Base-by-base conservation (phyloP, 2,797 vertebrate genomes). In the Coranthus polyacanthus region DNA sequence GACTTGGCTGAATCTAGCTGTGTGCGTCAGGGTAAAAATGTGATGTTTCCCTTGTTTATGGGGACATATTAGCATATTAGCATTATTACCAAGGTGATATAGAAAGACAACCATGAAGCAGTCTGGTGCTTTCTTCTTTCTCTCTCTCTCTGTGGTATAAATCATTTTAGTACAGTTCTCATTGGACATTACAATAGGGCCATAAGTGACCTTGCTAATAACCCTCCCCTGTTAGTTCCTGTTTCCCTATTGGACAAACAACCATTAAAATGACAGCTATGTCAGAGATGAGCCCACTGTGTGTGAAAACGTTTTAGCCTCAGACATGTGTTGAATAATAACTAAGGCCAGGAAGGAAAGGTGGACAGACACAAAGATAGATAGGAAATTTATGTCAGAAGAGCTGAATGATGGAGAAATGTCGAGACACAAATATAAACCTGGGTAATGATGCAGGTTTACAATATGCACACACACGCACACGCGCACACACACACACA, bases 151-250 rank as follows among this genome's bases (percentile, higher is more conserved):
- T 50, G 3, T n/a, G n/a, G n/a, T n/a, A n/a, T n/a, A n/a, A n/a
- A n/a, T n/a, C n/a, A n/a, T 44, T 17, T 65, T 43, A 62, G 34
- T 15, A n/a, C 3, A 11, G 20, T 21, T 68, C 24, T 58, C 21
- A 78, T 41, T 65, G 61, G 51, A 68, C 24, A 15, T 53, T 42
- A 61, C 24, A 65, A 64, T 11, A 46, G 20, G 37, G 39, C 12
- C 1, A 65, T 53, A 58, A 39, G 70, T 83, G 78, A 88, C 84
- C 76, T 89, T 87, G 71, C 46, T 67, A 77, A 86, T 72, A 75
- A 65, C 68, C 17, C 51, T 65, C 37, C 37, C 62, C 43, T 69
- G 59, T 65, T 78, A 60, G 24, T 54, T 57, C 26, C 52, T 68
- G 12, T 38, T 62, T 49, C 38, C 44, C 37, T 6, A 22, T 76